phyloP scores from a whole-genome alignment of 2,888 invertebrate species.

The Athetis lepigone region DNA sequence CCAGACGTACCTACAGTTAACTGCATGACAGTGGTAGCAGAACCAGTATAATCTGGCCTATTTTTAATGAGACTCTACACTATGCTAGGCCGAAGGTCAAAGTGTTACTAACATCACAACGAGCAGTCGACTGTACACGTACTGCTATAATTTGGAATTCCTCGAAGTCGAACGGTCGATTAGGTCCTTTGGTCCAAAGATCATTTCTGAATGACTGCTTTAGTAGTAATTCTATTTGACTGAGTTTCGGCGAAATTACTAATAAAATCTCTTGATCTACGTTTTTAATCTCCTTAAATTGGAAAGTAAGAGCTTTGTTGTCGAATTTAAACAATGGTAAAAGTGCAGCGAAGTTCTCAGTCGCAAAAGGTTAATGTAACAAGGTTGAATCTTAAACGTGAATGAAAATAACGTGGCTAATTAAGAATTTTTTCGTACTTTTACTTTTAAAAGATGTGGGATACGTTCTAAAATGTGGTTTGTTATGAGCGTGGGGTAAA shows the following conservation, averaged over 20 bases:
- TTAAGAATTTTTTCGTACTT: conserved; percentile 32
- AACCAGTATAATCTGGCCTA: too few species aligned
- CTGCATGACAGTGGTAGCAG: background rate
- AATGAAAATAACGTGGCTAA: conserved; percentile 34
- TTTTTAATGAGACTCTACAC: too few species aligned
- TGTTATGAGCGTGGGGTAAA: conserved; percentile 34
- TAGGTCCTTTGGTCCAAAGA: conserved; percentile 37
- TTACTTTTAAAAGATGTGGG: conserved; percentile 35
- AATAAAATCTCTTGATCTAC: conserved; percentile 35
- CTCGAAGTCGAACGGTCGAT: conserved; percentile 29
- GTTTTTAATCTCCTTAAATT: conserved; percentile 45
- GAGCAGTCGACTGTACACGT: background rate
- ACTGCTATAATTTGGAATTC: conserved; percentile 21
- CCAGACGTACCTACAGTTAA: background rate
- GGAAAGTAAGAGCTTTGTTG: conserved; percentile 41
- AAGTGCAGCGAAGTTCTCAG: conserved; percentile 47
- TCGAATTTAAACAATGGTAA: conserved; percentile 53
- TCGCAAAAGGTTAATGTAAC: conserved; percentile 31
- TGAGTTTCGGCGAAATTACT: conserved; percentile 15
- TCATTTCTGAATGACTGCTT: conserved; percentile 42
- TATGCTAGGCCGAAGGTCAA: background rate
- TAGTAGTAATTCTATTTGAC: conserved; percentile 33
- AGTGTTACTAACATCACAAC: background rate
- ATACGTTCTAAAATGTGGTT: conserved; percentile 14
- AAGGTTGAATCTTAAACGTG: conserved; percentile 30